Base-by-base conservation (phyloP, 1,140 invertebrate species). In the Drosophila sp. region DNA sequence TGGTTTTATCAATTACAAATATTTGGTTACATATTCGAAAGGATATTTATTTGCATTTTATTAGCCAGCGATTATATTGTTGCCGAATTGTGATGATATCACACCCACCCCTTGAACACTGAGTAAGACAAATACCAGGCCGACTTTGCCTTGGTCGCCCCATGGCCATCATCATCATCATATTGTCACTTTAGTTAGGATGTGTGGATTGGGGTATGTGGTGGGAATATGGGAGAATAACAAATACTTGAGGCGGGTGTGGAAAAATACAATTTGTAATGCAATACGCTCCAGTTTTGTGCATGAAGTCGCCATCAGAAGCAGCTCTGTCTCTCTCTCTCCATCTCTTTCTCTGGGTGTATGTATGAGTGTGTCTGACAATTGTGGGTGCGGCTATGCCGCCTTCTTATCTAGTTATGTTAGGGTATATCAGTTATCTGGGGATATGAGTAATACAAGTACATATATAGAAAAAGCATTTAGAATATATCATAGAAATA, bases 1-100 rank as follows among this genome's bases (percentile, higher is more conserved):
- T 33, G n/a, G 55, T 61, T 70, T 66, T 58, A 65, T 60, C 38
- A 66, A 44, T 35, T 61, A 56, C 70, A 76, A 65, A 72, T 76
- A 72, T 55, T 72, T 67, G 32, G 29, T 35, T 58, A 58, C 32
- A 58, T 38, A 58, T 58, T 58, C 11, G 11, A 44, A 23, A 7
- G 32, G n/a, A 23, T 76, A 79, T 76, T 86, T 86, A 87, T 86
- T 86, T 87, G 66, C 75, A 86, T 87, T 87, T 79, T 81, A 87
- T 87, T 86, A 79, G 82, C 67, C 67, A 70, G 60, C 81, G 72
- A 81, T 85, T 86, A 86, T 82, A 66, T 66, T 80, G 66, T 78
- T 86, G 83, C 83, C 79, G 82, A 86, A 87, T 87, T 70, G 79
- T 66, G 82, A 86, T 87, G 82, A 86, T 86, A 87, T 86, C 82